Evolutionary conservation across 1,140 invertebrate genomes (phyloP), one percentile per base, ranked within the genome.

Genomic region (Leptinotarsa undecemlineata): DNA sequence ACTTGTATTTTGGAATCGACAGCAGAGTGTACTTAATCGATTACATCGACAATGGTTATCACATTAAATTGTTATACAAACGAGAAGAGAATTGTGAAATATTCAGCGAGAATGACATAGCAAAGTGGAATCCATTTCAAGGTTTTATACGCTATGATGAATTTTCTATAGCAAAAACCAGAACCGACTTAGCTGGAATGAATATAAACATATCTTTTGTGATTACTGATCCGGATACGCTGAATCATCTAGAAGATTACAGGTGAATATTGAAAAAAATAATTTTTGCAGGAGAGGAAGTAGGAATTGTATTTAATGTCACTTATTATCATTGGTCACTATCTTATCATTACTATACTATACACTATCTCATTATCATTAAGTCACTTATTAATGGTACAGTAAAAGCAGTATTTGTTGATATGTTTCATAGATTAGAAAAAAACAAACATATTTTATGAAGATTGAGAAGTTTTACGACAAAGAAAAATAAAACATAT

Each of bases 231-330:
- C 85, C 84, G 13, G 86, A 89, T 68, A 88, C 88, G 14, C 83
- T 89, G 6, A 86, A 88, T 75, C 89, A 90, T 79, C 81, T 90
- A 48, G 85, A 82, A 15, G 89, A 90, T 83, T 88, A 87, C 80
- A 76, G 87, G 85, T 71, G 4, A 66, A 15, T 64, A 33, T 15
- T 64, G 14, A 64, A 64, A 11, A 33, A 14, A 26, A 64, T 26
- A 14, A 1, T 4, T 17, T 57, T 42, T 11, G 3, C 33, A 11
- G 8, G 33, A 42, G 33, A 42, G 33, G 33, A 42, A 11, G 8
- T 33, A 6, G 6, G 26, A 33, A 8, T 33, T 2, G 26, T 1
- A 33, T 33, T 33, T 6, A 6, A 42, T 42, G 2, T 42, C n/a
- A n/a, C n/a, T n/a, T n/a, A n/a, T n/a, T n/a, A n/a, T n/a, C n/a